Percentiles rank a stretch among this genome's conserved stretches.
Evolutionary conservation across 2,888 invertebrate species (phyloP).

Genomic region (Mythimna impura): DNA sequence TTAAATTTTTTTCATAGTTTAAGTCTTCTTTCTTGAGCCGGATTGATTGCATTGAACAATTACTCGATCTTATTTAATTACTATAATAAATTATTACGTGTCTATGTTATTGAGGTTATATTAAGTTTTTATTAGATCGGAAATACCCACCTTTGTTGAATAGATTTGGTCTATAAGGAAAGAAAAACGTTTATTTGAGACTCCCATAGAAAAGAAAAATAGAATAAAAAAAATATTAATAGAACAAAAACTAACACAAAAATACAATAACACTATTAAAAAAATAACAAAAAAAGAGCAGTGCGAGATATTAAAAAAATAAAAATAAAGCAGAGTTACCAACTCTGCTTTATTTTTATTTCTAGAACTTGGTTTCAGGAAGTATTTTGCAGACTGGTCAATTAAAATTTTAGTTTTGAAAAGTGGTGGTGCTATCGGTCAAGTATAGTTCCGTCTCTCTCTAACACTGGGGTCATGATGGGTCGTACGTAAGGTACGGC

Average conservation of each 20-base stretch:
- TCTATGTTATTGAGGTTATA: not conserved
- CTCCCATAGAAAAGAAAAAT: too few species aligned
- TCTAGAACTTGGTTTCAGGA: conserved; percentile 1
- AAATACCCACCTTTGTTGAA: conserved; percentile 35
- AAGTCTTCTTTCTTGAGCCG: conserved; percentile 2
- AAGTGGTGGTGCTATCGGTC: not conserved
- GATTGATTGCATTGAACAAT: conserved; percentile 31
- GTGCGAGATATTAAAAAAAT: too few species aligned
- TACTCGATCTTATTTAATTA: conserved; percentile 33
- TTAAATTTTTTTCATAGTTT: conserved; percentile 12
- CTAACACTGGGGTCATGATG: too few species aligned
- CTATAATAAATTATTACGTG: conserved; percentile 22
- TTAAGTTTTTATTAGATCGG: conserved; percentile 15
- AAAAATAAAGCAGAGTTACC: too few species aligned
- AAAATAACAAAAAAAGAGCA: too few species aligned
- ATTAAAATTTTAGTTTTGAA: not conserved
- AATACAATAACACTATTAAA: too few species aligned
- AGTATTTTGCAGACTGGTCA: not conserved
- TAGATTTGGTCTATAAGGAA: conserved; percentile 2
- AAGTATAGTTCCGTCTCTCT: not conserved
- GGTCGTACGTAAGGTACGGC: too few species aligned
- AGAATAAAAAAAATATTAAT: too few species aligned
- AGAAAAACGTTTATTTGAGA: too few species aligned
- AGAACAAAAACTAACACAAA: too few species aligned
- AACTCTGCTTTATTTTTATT: too few species aligned